Evolutionary conservation across 2,888 invertebrate species (phyloP), one percentile per base, ranked within the genome.

Genomic region (Zygaena filipendulae): DNA sequence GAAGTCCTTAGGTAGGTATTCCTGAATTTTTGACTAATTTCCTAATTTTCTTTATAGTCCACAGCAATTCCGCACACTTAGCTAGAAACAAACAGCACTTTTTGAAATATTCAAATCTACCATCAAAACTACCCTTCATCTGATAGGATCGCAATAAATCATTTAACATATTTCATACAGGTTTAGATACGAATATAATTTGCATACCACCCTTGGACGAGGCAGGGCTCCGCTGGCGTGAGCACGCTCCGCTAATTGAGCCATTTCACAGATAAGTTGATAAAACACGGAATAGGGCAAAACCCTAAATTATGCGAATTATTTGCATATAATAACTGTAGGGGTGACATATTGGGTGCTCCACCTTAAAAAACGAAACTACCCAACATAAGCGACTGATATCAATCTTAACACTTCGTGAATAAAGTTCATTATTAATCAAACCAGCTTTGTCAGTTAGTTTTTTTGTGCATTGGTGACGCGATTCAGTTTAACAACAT

Each of bases 221-320:
- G 7, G 7, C 16, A 6, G 16, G 5, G 16, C 7, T 6, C 43
- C 40, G 39, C 41, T 46, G 52, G 44, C 49, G 45, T 35, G 47
- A 47, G 52, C 62, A 58, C 59, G 63, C 61, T 52, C 59, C 46
- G 39, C 69, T 77, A 77, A 79, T 79, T 75, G 79, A 75, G 67
- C 77, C 62, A 71, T 77, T 74, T 67, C 67, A 72, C 64, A 75
- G 77, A 77, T 77, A 77, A 77, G 72, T 67, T 72, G 77, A 79
- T 79, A 79, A 69, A 75, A 74, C 75, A 74, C 71, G 74, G 54
- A 59, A 59, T 52, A 49, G 56, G 56, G 54, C 52, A 55, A 50
- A n/a, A 55, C 70, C 67, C 71, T 58, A 69, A 68, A 71, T 77
- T 77, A 77, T 75, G 59, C 71, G 59, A 59, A 62, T 66, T 70